Percentiles rank a stretch among this genome's conserved stretches.
phyloP scores from a whole-genome alignment of 1,140 invertebrate species.

The Lordiphosa mommai region DNA sequence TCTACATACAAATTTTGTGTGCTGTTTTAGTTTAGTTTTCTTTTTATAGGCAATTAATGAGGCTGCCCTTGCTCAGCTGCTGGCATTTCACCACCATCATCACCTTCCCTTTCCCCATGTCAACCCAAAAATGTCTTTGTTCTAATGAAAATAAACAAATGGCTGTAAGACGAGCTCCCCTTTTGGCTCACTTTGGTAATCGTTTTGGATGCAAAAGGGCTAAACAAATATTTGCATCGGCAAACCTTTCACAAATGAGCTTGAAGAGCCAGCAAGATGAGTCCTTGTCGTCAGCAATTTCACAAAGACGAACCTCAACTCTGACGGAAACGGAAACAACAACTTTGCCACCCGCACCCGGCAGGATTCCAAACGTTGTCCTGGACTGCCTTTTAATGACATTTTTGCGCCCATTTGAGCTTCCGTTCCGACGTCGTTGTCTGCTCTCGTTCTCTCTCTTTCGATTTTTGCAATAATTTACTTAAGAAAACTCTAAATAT shows the following conservation, averaged over 20 bases:
- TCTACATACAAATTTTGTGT: too few species aligned
- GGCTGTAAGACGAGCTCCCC: not conserved
- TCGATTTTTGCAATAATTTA: conserved; percentile 72
- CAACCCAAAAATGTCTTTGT: conserved; percentile 7
- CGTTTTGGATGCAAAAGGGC: conserved; percentile 57
- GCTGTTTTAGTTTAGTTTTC: too few species aligned
- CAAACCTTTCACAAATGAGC: conserved; percentile 66
- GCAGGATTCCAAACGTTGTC: conserved; percentile 5
- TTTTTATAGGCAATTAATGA: too few species aligned
- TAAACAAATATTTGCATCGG: conserved; percentile 70
- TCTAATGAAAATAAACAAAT: too few species aligned
- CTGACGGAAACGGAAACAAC: conserved; percentile 72
- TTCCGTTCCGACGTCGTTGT: conserved; percentile 40
- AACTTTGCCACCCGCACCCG: conserved; percentile 48
- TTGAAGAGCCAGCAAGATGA: conserved; percentile 20
- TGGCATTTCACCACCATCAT: conserved; percentile 5
- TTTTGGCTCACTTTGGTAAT: conserved; percentile 27
- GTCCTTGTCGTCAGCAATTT: conserved; percentile 39
- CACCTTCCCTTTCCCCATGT: conserved; percentile 10
- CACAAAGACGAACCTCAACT: conserved; percentile 47
- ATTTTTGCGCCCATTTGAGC: conserved; percentile 72
- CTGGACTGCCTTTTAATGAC: conserved; percentile 56
- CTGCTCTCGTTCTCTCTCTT: conserved; percentile 18
- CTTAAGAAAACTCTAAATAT: conserved; percentile 71
- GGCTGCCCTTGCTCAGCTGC: not conserved